phyloP scores from a whole-genome alignment of 2,888 invertebrate species.

The Drosophila percnosoma region DNA sequence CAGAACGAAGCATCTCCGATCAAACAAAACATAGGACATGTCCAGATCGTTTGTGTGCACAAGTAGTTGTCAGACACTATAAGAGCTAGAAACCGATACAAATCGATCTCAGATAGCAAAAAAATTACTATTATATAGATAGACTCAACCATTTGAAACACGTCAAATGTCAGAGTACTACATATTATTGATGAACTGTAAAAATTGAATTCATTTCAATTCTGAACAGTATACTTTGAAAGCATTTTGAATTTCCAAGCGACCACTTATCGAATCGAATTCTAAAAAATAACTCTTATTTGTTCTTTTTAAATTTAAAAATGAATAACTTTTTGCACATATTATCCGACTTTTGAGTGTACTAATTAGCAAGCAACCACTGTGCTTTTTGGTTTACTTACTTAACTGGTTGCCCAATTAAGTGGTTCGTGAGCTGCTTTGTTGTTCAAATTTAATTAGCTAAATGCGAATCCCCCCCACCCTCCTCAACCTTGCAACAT shows the following conservation, averaged over 20 bases:
- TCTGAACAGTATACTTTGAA: too few relatives aligned
- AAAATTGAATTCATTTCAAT: too few relatives aligned
- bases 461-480: not conserved
- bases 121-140: too few relatives aligned
- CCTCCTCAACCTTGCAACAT: not conserved
- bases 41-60: not conserved
- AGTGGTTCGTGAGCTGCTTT: constrained; percentile 1
- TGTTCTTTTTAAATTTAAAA: not conserved
- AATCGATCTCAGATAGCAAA: not conserved
- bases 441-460: constrained; percentile 9
- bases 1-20: not conserved
- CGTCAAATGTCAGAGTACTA: too few relatives aligned
- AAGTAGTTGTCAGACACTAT: not conserved
- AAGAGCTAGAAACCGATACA: not conserved
- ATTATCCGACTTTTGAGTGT: not conserved
- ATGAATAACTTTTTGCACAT: not conserved
- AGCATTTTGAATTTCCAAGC: too few relatives aligned
- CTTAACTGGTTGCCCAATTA: constrained; percentile 10
- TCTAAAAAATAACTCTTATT: not conserved
- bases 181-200: too few relatives aligned
- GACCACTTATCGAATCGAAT: not conserved
- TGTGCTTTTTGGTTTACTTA: constrained; percentile 5
- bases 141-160: too few relatives aligned
- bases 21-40: not conserved
- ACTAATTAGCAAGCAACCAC: not conserved